Percentiles rank a stretch among this genome's conserved stretches.
Conservation (phyloP, 2,113 vertebrate genomes). For the Argyrosomus japonicus region DNA sequence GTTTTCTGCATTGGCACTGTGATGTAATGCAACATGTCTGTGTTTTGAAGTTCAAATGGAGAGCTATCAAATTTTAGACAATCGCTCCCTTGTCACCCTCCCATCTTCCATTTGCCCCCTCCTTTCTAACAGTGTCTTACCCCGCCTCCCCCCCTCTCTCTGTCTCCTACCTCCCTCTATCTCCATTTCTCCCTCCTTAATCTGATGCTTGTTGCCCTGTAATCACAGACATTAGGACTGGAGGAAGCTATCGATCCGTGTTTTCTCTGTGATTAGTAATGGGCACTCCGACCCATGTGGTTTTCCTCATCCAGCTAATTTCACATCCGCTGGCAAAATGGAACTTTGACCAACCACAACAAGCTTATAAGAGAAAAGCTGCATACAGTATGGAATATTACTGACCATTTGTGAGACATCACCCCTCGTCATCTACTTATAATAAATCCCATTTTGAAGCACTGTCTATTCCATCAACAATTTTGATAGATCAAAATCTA, state of each 20-base stretch:
- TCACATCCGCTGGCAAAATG: slow-evolving; percentile 55
- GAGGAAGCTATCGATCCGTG: slow-evolving; percentile 60
- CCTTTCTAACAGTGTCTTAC: slow-evolving; percentile 6
- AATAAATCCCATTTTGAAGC: not conserved
- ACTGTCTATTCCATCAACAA: not conserved
- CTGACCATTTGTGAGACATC: slow-evolving; percentile 6
- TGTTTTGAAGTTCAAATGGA: slow-evolving; percentile 43
- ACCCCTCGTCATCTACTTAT: not conserved
- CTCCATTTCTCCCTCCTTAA: slow-evolving; percentile 29
- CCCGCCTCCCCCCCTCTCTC: not conserved
- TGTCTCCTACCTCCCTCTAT: not conserved
- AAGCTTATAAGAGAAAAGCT: slow-evolving; percentile 19
- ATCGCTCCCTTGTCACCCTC: slow-evolving; percentile 10
- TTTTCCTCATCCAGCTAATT: slow-evolving; percentile 60
- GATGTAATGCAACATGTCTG: slow-evolving; percentile 51
- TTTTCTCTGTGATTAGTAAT: slow-evolving; percentile 68
- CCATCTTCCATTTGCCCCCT: slow-evolving; percentile 5
- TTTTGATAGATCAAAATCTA: not conserved
- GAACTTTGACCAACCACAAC: slow-evolving; percentile 17
- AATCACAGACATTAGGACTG: slow-evolving; percentile 65
- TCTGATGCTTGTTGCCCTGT: slow-evolving; percentile 45
- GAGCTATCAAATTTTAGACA: slow-evolving; percentile 40
- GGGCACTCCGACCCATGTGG: slow-evolving; percentile 60
- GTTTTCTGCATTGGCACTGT: slow-evolving; percentile 38
- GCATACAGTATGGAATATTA: not conserved